Percentiles rank a stretch among this genome's conserved stretches.
Conservation (phyloP, 1,140 invertebrate genomes). For the Popillia japonica region DNA sequence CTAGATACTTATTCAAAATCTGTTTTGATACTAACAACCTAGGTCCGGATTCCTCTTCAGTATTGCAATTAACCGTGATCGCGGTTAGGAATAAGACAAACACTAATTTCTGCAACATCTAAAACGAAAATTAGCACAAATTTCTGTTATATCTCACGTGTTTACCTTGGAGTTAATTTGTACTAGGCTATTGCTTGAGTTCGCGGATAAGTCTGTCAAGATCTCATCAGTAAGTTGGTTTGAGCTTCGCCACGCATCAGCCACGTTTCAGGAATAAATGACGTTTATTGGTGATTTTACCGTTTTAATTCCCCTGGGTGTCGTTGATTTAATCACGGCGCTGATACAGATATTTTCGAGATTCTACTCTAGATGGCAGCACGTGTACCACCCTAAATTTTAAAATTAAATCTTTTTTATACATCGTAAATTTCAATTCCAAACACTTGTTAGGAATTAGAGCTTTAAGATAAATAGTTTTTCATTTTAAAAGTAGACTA, state of each 20-base stretch:
- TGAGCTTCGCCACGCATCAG: slow-evolving; percentile 1
- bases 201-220: slow-evolving; percentile 2
- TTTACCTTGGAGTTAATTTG: slow-evolving; percentile 30
- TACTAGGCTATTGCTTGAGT: too few species aligned
- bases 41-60: slow-evolving; percentile 75
- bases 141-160: not conserved
- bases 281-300: slow-evolving; percentile 10
- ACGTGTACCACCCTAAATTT: too few species aligned
- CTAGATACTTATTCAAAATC: slow-evolving; percentile 96
- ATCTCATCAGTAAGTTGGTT: not conserved
- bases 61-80: slow-evolving; percentile 35
- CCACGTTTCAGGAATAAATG: slow-evolving; percentile 33
- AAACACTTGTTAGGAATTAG: too few species aligned
- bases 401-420: too few species aligned
- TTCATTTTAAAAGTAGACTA: too few species aligned
- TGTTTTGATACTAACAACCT: slow-evolving; percentile 84
- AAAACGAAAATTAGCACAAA: not conserved
- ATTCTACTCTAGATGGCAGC: too few species aligned
- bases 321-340: not conserved
- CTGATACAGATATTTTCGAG: too few species aligned
- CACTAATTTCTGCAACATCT: slow-evolving; percentile 10
- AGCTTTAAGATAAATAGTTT: too few species aligned
- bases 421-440: too few species aligned
- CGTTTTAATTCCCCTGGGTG: not conserved
- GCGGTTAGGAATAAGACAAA: slow-evolving; percentile 25